Percentiles rank a stretch among this genome's conserved stretches.
Conservation (phyloP, 2,113 vertebrate genomes). For the Eurypyga helias region DNA sequence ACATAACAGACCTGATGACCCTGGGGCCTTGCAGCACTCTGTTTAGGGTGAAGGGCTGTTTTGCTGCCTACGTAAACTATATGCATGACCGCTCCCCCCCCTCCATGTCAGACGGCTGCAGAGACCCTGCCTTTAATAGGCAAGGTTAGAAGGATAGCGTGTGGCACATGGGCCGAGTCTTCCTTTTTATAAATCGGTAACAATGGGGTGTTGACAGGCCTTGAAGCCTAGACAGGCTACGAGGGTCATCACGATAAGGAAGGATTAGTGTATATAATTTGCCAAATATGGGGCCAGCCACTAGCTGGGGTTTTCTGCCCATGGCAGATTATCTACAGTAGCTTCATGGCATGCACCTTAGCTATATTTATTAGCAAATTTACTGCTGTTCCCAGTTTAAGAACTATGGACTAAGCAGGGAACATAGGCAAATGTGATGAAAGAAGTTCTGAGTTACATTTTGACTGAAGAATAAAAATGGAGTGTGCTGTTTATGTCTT, state of each 20-base stretch:
- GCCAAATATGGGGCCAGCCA: slow-evolving; percentile 44
- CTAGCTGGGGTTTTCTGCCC: slow-evolving; percentile 14
- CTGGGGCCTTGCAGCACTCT: background rate
- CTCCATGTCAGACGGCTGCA: background rate
- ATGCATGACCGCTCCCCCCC: background rate
- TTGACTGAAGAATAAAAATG: background rate
- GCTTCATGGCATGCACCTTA: background rate
- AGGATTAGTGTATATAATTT: slow-evolving; percentile 42
- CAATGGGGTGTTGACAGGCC: slow-evolving; percentile 65
- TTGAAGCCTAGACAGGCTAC: slow-evolving; percentile 28
- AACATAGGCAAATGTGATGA: background rate
- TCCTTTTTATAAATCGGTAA: slow-evolving; percentile 47
- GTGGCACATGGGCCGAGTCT: background rate
- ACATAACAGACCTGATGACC: background rate
- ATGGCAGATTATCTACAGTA: slow-evolving; percentile 10
- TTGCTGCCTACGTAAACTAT: slow-evolving; percentile 32
- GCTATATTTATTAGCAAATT: background rate
- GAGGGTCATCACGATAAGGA: slow-evolving; percentile 46
- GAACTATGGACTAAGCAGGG: background rate
- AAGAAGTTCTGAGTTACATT: background rate
- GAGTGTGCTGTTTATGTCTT: background rate
- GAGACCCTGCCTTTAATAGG: slow-evolving; percentile 67
- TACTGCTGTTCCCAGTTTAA: background rate
- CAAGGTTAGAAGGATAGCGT: slow-evolving; percentile 39
- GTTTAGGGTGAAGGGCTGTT: background rate